phyloP scores from a whole-genome alignment of 2,888 invertebrate genomes.

The Druceiella hillmani region DNA sequence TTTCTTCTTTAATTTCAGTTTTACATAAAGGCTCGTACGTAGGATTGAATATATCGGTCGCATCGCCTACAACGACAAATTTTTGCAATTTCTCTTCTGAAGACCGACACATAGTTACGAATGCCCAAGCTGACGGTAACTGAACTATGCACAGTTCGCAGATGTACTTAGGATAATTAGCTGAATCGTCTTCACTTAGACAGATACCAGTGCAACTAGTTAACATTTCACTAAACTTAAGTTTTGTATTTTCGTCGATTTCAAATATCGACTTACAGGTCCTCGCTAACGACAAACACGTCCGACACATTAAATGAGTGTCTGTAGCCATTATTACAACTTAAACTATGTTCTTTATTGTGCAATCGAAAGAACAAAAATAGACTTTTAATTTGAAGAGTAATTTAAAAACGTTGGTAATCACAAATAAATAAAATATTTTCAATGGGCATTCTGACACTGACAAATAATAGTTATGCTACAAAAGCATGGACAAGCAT shows the following conservation, averaged over 20 bases:
- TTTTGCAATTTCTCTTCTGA: not conserved
- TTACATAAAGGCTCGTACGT: not conserved
- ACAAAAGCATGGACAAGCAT: too few relatives aligned
- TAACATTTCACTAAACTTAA: not conserved
- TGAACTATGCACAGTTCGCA: not conserved
- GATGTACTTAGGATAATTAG: not conserved
- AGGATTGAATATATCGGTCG: not conserved
- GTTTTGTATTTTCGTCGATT: not conserved
- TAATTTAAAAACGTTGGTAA: too few relatives aligned
- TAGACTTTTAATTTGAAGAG: too few relatives aligned
- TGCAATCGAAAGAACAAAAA: too few relatives aligned
- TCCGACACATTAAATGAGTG: too few relatives aligned
- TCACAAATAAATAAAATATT: too few relatives aligned
- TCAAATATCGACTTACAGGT: not conserved
- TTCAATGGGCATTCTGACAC: too few relatives aligned
- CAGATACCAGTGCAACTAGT: not conserved
- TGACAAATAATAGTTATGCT: too few relatives aligned
- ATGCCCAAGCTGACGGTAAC: not conserved
- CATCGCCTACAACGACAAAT: not conserved
- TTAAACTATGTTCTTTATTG: too few relatives aligned
- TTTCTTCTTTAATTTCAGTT: not conserved
- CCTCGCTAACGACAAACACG: not conserved
- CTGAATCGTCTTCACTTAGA: not conserved
- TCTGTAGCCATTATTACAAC: too few relatives aligned
- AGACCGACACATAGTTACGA: not conserved